Evolutionary conservation across 2,113 vertebrate species (phyloP).

Genomic region (Piprites chloris): DNA sequence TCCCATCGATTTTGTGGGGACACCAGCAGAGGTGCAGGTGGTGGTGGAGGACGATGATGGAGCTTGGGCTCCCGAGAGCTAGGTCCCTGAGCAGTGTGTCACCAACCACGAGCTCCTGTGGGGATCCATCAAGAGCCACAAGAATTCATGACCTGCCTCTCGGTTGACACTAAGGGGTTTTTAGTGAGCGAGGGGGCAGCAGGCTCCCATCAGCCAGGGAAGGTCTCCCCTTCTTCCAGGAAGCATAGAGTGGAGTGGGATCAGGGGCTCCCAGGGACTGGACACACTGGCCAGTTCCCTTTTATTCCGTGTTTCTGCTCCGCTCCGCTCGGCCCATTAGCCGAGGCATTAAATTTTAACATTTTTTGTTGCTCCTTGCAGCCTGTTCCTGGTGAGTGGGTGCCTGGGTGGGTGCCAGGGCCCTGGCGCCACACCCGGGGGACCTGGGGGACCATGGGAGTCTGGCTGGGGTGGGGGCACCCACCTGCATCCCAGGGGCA

Average conservation of each 20-base stretch:
- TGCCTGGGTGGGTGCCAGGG: not conserved
- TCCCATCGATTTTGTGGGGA: fast-evolving
- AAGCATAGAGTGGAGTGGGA: not conserved
- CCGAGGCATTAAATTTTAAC: constrained; percentile 32
- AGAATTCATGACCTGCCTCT: fast-evolving
- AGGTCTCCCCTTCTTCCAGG: not conserved
- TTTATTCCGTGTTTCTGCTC: not conserved
- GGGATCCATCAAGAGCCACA: not conserved
- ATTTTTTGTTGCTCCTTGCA: not conserved
- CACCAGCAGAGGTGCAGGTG: not conserved
- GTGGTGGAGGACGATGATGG: fast-evolving
- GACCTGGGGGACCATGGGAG: not conserved
- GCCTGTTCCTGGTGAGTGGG: not conserved
- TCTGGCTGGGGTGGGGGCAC: not conserved
- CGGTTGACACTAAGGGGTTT: not conserved
- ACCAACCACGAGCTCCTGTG: not conserved
- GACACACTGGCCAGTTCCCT: not conserved
- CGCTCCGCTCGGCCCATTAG: not conserved
- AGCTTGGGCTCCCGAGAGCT: not conserved
- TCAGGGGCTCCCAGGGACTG: not conserved
- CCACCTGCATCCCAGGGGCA: not conserved
- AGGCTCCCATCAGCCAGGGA: not conserved
- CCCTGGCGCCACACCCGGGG: not conserved
- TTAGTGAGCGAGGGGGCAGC: not conserved
- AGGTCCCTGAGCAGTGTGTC: not conserved